Conservation (phyloP, 2,797 vertebrate genomes). For the Taeniopygia guttata region DNA sequence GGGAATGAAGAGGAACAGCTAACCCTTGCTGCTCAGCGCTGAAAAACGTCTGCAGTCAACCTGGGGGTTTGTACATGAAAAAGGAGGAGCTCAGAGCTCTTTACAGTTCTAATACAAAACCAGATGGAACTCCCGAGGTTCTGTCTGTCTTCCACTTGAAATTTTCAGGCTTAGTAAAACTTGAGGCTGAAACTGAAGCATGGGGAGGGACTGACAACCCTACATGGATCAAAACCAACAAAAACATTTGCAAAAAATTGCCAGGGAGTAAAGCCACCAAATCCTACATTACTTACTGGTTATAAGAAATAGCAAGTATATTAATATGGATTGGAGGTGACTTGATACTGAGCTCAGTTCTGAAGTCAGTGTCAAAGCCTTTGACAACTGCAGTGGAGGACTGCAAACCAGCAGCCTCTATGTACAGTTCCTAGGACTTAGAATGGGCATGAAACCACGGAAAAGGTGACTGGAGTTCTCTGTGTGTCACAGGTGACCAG, state of each 20-base stretch:
- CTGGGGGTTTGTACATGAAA: background rate
- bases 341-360: background rate
- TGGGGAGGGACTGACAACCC: background rate
- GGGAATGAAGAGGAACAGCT: constrained; percentile 5
- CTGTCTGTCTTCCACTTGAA: background rate
- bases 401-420: background rate
- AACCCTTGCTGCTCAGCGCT: background rate
- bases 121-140: background rate
- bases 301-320: background rate
- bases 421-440: accelerated
- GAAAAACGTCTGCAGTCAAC: background rate
- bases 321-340: background rate
- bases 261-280: constrained; percentile 1
- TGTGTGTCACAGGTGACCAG: background rate
- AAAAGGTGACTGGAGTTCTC: background rate
- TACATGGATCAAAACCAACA: background rate
- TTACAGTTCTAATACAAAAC: background rate
- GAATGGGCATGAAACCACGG: background rate
- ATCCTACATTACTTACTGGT: background rate
- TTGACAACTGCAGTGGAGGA: background rate
- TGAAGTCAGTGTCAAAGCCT: background rate
- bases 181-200: background rate
- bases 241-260: constrained; percentile 4
- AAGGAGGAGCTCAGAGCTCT: background rate
- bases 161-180: background rate